Base-by-base conservation (phyloP, 2,888 invertebrate genomes). In the Scaptomyza reducta region DNA sequence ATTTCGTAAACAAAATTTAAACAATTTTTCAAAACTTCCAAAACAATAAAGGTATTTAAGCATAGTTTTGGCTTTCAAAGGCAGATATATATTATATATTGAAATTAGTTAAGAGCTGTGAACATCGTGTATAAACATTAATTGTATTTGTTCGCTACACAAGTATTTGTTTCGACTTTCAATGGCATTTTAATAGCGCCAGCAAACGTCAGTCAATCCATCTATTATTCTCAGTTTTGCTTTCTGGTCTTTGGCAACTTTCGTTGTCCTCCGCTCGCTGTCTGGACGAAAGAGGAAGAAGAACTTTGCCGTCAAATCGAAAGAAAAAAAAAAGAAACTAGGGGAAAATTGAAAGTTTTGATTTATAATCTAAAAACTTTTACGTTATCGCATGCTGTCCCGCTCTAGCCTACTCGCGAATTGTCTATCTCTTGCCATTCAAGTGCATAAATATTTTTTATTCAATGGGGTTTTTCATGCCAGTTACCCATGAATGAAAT, bases 281-380 rank as follows among this genome's bases (percentile, higher is more conserved):
- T 71, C 78, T 72, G 59, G 63, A 18, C 71, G 2, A 14, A 38
- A 40, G 16, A 16, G 16, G 14, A 14, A 40, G 35, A 35, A 29
- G 63, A 82, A 83, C 57, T 82, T 82, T 73, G 72, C 70, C 70
- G 74, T 74, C 77, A 75, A 70, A 61, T 58, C 41, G 22, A 22
- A 22, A 22, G 10, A 33, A 64, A 45, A 29, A 44, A 66, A 60
- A 56, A 31, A 56, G 46, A 44, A 62, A 59, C 58, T 65, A 27
- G 44, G 49, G 55, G 76, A 88, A 84, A 88, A 84, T 88, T 84
- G 88, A 84, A 84, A 88, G 87, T 84, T 84, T 84, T 84, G 84
- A 88, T 85, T 88, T 85, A 87, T 88, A 87, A 88, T 84, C 84
- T 76, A 49, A 64, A 79, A 85, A 77, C 63, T 87, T 87, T 72